Evolutionary conservation across 2,888 invertebrate species (phyloP), one percentile per base, ranked within the genome.

Genomic region (Sinodicranocentrus sp.): DNA sequence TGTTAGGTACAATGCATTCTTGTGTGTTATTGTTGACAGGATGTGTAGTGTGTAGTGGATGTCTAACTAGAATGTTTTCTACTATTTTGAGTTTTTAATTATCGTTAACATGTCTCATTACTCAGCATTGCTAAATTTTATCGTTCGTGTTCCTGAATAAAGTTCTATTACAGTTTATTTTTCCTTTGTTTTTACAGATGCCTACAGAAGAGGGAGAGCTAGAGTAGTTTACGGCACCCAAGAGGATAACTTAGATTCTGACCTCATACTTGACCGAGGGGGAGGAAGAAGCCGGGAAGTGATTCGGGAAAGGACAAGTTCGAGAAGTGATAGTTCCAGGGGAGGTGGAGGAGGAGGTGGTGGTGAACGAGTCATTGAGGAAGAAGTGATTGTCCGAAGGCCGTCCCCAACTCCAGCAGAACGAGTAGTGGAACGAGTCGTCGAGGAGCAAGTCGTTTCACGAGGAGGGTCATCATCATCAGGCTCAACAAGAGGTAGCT

Each of bases 401-500:
- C 59, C 70, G 2, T 48, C 70, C 26, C 67, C 67, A 26, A 61
- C 78, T 21, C 78, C 78, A 13, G 0, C 44, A 5, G 78, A 78
- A 8, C 78, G 78, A 28, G 78, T 78, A 0, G 78, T 78, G 48
- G 78, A 78, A n/a, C 78, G 78, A 10, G 78, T 78, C 23, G 78
- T 78, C 13, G 78, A 78, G 61, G 70, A 78, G 19, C 57, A 78
- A 78, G 78, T 78, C 21, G 77, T 77, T 6, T 23, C 17, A 15
- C 21, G 67, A 39, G 61, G 59, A 57, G 76, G 61, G 67, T n/a
- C n/a, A n/a, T n/a, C n/a, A n/a, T n/a, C n/a, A n/a, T n/a, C n/a
- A n/a, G n/a, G 76, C 54, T 67, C 68, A 44, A 13, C 43, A 48
- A 61, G 76, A 67, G 54, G 67, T 39, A 71, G 71, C 23, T 48